Conservation (phyloP, 2,888 invertebrate species). For the Epinotia nisella region DNA sequence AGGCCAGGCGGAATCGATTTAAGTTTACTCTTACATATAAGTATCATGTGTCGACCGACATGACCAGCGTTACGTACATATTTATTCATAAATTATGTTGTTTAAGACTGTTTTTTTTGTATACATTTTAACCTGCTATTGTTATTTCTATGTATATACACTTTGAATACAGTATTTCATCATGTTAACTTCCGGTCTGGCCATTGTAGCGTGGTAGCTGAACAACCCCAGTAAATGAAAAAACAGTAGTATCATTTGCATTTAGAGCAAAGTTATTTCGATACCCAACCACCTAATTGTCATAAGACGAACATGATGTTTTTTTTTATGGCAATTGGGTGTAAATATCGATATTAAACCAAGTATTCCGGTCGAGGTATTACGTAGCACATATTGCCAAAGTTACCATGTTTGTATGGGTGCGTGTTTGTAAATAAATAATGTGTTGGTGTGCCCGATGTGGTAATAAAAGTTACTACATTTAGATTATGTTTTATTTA, state of each 20-base stretch:
- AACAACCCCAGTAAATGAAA: neutral
- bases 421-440: conserved; percentile 44
- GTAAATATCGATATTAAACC: neutral
- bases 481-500: conserved; percentile 21
- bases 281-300: neutral
- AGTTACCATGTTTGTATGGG: conserved; percentile 45
- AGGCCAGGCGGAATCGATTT: conserved; percentile 18
- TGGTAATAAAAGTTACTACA: conserved; percentile 44
- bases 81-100: neutral
- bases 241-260: conserved; percentile 22
- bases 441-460: conserved; percentile 31
- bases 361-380: conserved; percentile 35
- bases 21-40: conserved; percentile 6
- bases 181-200: conserved; percentile 6
- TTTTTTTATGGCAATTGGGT: neutral
- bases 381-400: conserved; percentile 43
- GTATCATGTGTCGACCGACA: neutral
- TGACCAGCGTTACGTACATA: neutral
- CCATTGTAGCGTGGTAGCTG: conserved; percentile 25
- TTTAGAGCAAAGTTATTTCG: conserved; percentile 26
- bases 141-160: neutral
- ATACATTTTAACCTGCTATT: neutral
- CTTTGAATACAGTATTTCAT: conserved; percentile 14
- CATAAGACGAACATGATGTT: neutral
- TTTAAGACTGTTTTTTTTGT: neutral